Conservation (phyloP, 2,113 vertebrate genomes). For the Gnathonemus longibarbis region DNA sequence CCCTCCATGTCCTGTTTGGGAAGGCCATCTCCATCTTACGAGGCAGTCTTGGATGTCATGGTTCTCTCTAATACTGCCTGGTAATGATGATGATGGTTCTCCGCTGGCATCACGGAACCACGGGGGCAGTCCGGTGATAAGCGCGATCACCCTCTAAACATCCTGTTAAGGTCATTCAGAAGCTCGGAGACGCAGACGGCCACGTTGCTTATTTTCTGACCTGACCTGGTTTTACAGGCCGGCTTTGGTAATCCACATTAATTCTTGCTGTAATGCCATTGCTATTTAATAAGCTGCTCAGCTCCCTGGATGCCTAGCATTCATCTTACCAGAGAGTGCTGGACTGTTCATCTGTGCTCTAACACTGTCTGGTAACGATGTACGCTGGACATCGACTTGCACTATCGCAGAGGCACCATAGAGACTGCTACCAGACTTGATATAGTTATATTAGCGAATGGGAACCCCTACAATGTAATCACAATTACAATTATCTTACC, state of each 20-base stretch:
- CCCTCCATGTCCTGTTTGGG: constrained; percentile 34
- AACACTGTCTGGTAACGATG: constrained; percentile 98
- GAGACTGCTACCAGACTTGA: neutral
- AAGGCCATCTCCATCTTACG: constrained; percentile 76
- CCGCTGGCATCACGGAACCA: constrained; percentile 46
- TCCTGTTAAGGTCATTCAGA: neutral
- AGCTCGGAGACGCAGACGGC: neutral
- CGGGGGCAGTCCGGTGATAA: neutral
- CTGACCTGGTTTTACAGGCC: neutral
- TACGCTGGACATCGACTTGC: constrained; percentile 62
- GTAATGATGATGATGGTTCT: constrained; percentile 81
- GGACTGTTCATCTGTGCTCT: constrained; percentile 68
- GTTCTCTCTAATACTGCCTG: constrained; percentile 87
- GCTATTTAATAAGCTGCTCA: neutral
- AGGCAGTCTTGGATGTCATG: constrained; percentile 85
- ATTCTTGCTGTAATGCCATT: neutral
- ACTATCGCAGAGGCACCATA: neutral
- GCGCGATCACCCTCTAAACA: neutral
- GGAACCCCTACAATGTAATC: neutral
- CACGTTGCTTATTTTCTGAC: neutral
- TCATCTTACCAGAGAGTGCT: constrained; percentile 88
- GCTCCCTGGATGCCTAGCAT: constrained; percentile 50
- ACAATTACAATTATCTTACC: neutral
- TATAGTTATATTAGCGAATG: neutral
- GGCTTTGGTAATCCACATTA: neutral